Conservation (phyloP, 2,797 vertebrate species). For the Protosalanx chinensis region DNA sequence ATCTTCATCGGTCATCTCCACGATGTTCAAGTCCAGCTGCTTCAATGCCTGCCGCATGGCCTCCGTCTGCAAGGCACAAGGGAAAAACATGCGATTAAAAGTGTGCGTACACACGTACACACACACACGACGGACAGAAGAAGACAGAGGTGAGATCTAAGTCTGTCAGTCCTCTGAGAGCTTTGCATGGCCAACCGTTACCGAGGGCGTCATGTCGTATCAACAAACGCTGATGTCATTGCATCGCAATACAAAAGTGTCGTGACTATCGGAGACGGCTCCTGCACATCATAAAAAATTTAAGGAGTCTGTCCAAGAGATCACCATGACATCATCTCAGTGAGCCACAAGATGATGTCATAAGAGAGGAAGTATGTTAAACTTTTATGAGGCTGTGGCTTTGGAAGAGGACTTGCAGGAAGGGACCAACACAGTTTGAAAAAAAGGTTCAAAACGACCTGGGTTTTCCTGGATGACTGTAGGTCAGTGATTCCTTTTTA, state of each 20-base stretch:
- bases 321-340: slow-evolving; percentile 64
- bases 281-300: slow-evolving; percentile 36
- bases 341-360: slow-evolving; percentile 63
- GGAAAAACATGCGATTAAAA: not conserved
- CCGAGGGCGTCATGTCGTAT: slow-evolving; percentile 35
- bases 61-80: slow-evolving; percentile 77
- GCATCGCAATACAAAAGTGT: not conserved
- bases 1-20: slow-evolving; percentile 91
- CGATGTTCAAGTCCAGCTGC: slow-evolving; percentile 86
- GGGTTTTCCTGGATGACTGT: slow-evolving; percentile 7
- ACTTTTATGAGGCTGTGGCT: slow-evolving; percentile 48
- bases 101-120: not conserved
- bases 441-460: slow-evolving; percentile 14
- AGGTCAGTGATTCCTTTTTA: slow-evolving; percentile 38
- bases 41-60: slow-evolving; percentile 80
- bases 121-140: not conserved
- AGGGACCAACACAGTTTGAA: slow-evolving; percentile 40
- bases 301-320: slow-evolving; percentile 41
- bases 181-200: slow-evolving; percentile 6
- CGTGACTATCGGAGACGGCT: slow-evolving; percentile 12
- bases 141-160: not conserved
- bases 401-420: slow-evolving; percentile 42
- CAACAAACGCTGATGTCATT: slow-evolving; percentile 25
- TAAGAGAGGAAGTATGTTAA: slow-evolving; percentile 57
- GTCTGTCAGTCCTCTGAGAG: not conserved